Conservation (phyloP, 2,888 invertebrate genomes). For the Apeira syringaria region DNA sequence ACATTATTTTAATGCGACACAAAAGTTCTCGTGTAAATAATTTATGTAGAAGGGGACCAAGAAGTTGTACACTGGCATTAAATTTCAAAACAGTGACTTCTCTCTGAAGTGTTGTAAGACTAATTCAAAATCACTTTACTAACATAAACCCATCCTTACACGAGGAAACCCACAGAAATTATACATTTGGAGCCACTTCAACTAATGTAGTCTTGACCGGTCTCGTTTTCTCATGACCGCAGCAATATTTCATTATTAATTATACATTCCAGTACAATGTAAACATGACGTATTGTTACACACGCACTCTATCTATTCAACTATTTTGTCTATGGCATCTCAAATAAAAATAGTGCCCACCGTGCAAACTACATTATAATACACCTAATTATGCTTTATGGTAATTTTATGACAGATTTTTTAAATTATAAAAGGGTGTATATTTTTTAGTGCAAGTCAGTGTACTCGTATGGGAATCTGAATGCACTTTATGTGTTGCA, state of each 20-base stretch:
- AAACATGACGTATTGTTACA: slow-evolving; percentile 68
- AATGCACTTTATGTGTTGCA: slow-evolving; percentile 57
- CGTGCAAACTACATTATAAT: slow-evolving; percentile 74
- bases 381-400: slow-evolving; percentile 76
- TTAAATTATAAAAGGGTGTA: slow-evolving; percentile 58
- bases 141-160: slow-evolving; percentile 15
- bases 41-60: slow-evolving; percentile 1
- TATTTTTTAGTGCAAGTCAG: slow-evolving; percentile 53
- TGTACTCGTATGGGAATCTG: slow-evolving; percentile 64
- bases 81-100: slow-evolving; percentile 24
- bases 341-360: slow-evolving; percentile 62
- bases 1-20: no score
- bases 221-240: slow-evolving; percentile 72
- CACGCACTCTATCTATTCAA: slow-evolving; percentile 27
- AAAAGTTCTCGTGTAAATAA: no score
- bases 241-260: slow-evolving; percentile 74
- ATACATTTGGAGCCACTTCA: slow-evolving; percentile 34
- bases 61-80: slow-evolving; percentile 24
- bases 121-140: slow-evolving; percentile 34
- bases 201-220: slow-evolving; percentile 56
- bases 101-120: slow-evolving; percentile 31
- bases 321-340: slow-evolving; percentile 57
- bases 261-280: slow-evolving; percentile 79
- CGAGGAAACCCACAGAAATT: slow-evolving; percentile 28
- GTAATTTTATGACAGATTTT: slow-evolving; percentile 67